phyloP scores from a whole-genome alignment of 2,888 invertebrate genomes.

The Penaeus monodon region DNA sequence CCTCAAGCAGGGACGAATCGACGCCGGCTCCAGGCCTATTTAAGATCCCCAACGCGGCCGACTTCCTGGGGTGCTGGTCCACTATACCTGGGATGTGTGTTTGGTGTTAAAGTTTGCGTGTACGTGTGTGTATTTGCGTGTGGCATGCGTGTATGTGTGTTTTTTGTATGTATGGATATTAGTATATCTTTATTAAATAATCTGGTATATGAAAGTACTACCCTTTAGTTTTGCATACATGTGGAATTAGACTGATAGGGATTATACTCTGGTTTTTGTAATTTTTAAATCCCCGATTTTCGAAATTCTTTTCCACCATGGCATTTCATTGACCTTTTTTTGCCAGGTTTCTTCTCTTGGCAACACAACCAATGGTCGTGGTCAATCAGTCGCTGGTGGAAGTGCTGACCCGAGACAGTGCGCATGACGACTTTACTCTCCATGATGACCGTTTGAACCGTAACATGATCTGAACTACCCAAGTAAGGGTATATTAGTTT shows the following conservation, averaged over 20 bases:
- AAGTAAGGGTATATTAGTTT: slow-evolving; percentile 13
- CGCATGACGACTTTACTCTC: slow-evolving; percentile 85
- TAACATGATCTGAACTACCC: slow-evolving; percentile 82
- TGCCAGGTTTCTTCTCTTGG: slow-evolving; percentile 93
- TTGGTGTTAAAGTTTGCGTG: no score
- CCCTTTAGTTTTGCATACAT: no score
- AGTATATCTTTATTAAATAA: no score
- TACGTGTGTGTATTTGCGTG: no score
- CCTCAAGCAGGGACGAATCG: slow-evolving; percentile 78
- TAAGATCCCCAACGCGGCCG: slow-evolving; percentile 91
- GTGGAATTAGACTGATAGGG: no score
- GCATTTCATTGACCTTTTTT: slow-evolving; percentile 16
- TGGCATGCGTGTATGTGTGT: no score
- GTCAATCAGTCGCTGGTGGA: slow-evolving; percentile 93
- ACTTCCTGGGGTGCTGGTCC: slow-evolving; percentile 93
- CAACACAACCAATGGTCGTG: slow-evolving; percentile 94
- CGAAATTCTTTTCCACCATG: slow-evolving; percentile 52
- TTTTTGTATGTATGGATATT: no score
- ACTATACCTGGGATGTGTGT: slow-evolving; percentile 82
- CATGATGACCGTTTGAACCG: slow-evolving; percentile 77
- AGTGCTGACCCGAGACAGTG: slow-evolving; percentile 81
- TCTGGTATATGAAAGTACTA: no score
- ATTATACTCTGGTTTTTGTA: no score
- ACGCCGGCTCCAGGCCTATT: slow-evolving; percentile 72
- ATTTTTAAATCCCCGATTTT: no score